phyloP scores from a whole-genome alignment of 2,113 vertebrate genomes.

The Formicarius rufipectus region DNA sequence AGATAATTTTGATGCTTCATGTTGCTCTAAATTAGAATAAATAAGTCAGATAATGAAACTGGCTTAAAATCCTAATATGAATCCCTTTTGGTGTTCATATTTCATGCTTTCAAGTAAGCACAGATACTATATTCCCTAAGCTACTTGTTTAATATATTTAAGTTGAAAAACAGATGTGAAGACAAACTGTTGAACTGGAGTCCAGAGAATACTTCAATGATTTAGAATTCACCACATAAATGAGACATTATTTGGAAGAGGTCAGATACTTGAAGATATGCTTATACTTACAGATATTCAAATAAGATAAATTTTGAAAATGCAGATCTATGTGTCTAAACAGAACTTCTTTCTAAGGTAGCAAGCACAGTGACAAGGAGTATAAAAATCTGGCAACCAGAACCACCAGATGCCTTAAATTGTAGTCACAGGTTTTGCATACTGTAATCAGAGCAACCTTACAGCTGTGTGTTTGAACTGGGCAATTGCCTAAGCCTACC shows the following conservation, averaged over 20 bases:
- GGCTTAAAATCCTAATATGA: background rate
- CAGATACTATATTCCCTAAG: background rate
- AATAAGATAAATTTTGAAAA: slow-evolving; percentile 4
- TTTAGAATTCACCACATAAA: background rate
- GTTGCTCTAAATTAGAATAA: background rate
- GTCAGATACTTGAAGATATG: background rate
- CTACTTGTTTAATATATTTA: background rate
- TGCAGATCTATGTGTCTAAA: background rate
- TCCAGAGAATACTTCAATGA: background rate
- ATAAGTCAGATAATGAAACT: slow-evolving; percentile 2
- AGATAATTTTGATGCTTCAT: background rate
- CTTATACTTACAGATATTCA: background rate
- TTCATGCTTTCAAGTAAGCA: background rate
- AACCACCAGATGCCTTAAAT: slow-evolving; percentile 27
- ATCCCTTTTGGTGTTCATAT: background rate
- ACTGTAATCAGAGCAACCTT: slow-evolving; percentile 13
- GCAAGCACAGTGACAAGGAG: background rate
- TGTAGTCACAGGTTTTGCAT: background rate
- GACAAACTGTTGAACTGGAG: background rate
- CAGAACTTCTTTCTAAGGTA: background rate
- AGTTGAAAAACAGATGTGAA: slow-evolving; percentile 9
- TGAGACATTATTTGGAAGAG: background rate
- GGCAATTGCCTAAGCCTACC: slow-evolving; percentile 3
- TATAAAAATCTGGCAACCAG: slow-evolving; percentile 38
- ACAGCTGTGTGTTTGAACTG: background rate